A percentile compares a stretch with the other conserved stretches of the same genome.
Conservation (phyloP, 2,113 vertebrate genomes). For the Tetraodon nigroviridis region DNA sequence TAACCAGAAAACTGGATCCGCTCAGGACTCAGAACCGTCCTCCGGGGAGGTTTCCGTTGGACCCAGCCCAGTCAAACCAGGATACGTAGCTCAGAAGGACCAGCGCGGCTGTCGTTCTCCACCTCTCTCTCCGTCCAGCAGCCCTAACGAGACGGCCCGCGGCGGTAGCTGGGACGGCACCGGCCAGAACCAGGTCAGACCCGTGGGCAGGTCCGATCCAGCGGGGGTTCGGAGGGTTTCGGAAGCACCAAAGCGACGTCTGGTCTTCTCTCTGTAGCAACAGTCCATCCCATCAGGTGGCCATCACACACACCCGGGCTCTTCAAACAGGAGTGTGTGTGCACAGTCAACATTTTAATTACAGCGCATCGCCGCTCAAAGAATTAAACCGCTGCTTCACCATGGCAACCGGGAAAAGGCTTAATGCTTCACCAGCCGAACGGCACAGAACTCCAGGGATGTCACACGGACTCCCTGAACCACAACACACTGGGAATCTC, state of each 20-base stretch:
- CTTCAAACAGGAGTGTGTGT: background rate
- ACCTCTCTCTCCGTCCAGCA: conserved; percentile 29
- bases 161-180: conserved; percentile 10
- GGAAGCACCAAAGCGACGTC: background rate
- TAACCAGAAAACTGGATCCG: conserved; percentile 36
- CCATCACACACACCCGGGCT: background rate
- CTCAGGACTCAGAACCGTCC: conserved; percentile 24
- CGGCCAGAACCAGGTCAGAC: conserved; percentile 1
- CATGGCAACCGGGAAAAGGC: background rate
- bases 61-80: conserved; percentile 23
- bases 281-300: too few relatives aligned
- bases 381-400: background rate
- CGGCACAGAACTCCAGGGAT: background rate
- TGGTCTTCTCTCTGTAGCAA: background rate
- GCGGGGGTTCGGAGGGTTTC: background rate
- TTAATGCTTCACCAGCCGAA: background rate
- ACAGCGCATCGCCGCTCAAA: background rate
- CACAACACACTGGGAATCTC: background rate
- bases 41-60: conserved; percentile 30
- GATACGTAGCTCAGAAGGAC: conserved; percentile 38
- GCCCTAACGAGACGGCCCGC: conserved; percentile 14
- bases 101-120: conserved; percentile 24
- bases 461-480: background rate
- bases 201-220: background rate
- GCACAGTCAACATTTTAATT: background rate